Evolutionary conservation across 2,888 invertebrate genomes (phyloP).

Genomic region (Ormyrus nitidulus): DNA sequence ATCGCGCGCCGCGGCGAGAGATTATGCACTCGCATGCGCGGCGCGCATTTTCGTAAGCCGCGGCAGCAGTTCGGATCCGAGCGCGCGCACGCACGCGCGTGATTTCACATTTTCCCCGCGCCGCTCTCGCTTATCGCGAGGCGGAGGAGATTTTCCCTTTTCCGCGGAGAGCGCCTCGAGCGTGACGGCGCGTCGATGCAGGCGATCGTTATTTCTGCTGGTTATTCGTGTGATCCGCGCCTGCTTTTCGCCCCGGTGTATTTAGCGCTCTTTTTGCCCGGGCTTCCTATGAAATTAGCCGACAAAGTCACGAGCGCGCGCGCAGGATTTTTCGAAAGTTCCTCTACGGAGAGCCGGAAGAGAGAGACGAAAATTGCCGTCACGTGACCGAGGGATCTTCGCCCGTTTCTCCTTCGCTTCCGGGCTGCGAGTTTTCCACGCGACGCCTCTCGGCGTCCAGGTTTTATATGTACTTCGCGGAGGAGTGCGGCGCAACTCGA

Average conservation of each 20-base stretch:
- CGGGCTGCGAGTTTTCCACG: too few relatives aligned
- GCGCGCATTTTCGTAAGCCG: constrained; percentile 35
- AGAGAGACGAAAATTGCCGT: constrained; percentile 26
- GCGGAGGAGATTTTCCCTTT: constrained; percentile 40
- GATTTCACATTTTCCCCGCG: constrained; percentile 49
- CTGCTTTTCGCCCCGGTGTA: constrained; percentile 40
- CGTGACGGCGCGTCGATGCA: constrained; percentile 34
- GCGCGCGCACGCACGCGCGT: neutral
- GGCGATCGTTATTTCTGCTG: neutral
- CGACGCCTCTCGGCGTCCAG: too few relatives aligned
- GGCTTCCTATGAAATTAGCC: constrained; percentile 33
- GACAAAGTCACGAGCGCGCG: neutral
- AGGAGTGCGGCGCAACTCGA: constrained; percentile 4
- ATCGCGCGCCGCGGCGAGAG: neutral
- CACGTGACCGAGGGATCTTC: neutral
- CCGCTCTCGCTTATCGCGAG: constrained; percentile 15
- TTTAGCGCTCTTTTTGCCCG: constrained; percentile 23
- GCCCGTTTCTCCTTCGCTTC: too few relatives aligned
- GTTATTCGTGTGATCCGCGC: constrained; percentile 8
- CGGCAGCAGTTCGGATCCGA: neutral
- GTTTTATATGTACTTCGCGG: too few relatives aligned
- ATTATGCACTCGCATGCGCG: constrained; percentile 8
- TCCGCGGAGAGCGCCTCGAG: constrained; percentile 16
- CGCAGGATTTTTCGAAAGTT: constrained; percentile 33
- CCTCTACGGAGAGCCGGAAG: constrained; percentile 17